Evolutionary conservation across 2,797 vertebrate genomes (phyloP).

Genomic region (Dryobates pubescens): DNA sequence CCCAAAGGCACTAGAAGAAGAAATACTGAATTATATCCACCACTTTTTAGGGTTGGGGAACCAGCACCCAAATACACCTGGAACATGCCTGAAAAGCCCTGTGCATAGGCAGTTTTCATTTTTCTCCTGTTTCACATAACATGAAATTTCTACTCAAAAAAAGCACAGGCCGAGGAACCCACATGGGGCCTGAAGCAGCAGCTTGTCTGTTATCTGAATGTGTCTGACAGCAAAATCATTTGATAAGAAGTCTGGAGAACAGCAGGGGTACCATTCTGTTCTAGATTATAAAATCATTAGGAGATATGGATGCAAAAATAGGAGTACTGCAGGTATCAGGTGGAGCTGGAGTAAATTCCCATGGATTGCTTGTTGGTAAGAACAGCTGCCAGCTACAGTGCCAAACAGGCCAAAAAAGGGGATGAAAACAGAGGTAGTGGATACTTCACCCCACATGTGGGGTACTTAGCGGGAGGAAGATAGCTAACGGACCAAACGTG

Average conservation of each 20-base stretch:
- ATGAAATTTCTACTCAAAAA: neutral
- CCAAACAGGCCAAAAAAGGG: conserved; percentile 7
- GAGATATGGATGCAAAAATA: conserved; percentile 38
- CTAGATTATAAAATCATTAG: conserved; percentile 48
- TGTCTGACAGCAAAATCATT: neutral
- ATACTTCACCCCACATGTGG: neutral
- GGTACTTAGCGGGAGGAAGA: neutral
- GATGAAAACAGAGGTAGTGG: neutral
- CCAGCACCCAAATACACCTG: neutral
- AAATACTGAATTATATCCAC: conserved; percentile 7
- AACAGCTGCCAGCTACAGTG: neutral
- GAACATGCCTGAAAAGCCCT: neutral
- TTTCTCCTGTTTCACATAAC: neutral
- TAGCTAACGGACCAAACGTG: neutral
- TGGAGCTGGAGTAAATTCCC: conserved; percentile 30
- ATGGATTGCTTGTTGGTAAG: neutral
- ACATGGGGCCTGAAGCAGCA: neutral
- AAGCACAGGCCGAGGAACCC: neutral
- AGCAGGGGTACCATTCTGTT: neutral
- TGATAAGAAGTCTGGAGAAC: neutral
- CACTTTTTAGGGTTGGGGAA: neutral
- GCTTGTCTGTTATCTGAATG: neutral
- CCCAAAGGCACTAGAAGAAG: conserved; percentile 8
- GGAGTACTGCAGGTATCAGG: conserved; percentile 38
- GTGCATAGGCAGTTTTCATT: neutral